A percentile compares a stretch with the other conserved stretches of the same genome.
These are phyloP conservation scores for Porites evermanni DNA, from an alignment of 92 coral and sea anemone genomes.

Conservation along the genomic window DNA sequence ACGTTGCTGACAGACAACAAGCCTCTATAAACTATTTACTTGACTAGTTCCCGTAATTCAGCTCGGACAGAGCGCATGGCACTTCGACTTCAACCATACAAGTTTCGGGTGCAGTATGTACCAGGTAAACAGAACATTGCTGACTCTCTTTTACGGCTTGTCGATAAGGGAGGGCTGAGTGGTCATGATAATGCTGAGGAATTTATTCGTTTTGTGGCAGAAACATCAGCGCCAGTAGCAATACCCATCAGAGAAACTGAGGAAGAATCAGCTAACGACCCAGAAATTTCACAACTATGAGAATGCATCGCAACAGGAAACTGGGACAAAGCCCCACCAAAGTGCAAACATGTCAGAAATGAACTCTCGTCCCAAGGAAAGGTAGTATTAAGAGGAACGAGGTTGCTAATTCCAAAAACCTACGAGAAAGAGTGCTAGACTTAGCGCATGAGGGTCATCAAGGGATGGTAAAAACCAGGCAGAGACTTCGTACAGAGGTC, in stretches of 20 bases:
- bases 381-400: too few species aligned
- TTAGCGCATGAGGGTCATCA: not conserved
- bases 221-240: conserved; percentile 5
- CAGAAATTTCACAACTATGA: too few species aligned
- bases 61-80: conserved; percentile 55
- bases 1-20: conserved; percentile 25
- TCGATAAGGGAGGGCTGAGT: not conserved
- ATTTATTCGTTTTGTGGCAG: conserved; percentile 16
- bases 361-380: too few species aligned
- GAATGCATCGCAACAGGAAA: too few species aligned
- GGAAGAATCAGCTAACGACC: too few species aligned
- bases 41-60: conserved; percentile 3
- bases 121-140: conserved; percentile 58
- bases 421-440: too few species aligned
- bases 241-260: too few species aligned
- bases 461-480: too few species aligned
- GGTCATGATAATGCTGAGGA: conserved; percentile 8
- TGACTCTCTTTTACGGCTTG: conserved; percentile 22
- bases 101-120: conserved; percentile 36
- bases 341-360: too few species aligned
- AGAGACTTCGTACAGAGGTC: too few species aligned
- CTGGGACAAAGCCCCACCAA: too few species aligned
- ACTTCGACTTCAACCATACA: conserved; percentile 53
- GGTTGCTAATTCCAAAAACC: too few species aligned
- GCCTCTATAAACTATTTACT: conserved; percentile 48